Evolutionary conservation across 2,888 invertebrate species (phyloP).

Genomic region (Drymonia ruficornis): DNA sequence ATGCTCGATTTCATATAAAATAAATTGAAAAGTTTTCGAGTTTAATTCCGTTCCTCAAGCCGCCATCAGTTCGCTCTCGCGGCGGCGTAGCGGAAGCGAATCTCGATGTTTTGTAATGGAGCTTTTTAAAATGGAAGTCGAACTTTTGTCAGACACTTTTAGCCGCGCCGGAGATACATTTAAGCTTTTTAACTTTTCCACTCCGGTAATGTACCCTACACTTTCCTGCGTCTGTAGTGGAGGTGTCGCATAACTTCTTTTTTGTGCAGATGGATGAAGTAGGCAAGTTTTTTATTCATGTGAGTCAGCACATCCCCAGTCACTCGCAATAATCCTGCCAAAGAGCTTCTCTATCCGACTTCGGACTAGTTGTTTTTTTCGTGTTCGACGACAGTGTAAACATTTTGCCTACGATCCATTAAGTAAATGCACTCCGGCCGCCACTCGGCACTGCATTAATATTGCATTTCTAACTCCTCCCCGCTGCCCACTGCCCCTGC

Average conservation of each 20-base stretch:
- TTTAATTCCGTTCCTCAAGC: constrained; percentile 75
- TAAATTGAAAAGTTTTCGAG: constrained; percentile 79
- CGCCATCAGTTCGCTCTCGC: constrained; percentile 70
- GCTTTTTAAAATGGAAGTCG: constrained; percentile 85
- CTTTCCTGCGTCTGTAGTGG: constrained; percentile 71
- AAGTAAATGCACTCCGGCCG: constrained; percentile 79
- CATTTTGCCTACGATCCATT: constrained; percentile 81
- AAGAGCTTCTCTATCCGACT: constrained; percentile 69
- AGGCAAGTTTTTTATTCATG: constrained; percentile 69
- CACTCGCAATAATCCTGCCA: constrained; percentile 70
- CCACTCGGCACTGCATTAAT: constrained; percentile 85
- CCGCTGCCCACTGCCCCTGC: constrained; percentile 44
- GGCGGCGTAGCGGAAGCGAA: constrained; percentile 80
- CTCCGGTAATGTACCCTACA: constrained; percentile 83
- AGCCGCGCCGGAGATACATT: constrained; percentile 84
- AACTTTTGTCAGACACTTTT: constrained; percentile 85
- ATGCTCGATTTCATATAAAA: constrained; percentile 75
- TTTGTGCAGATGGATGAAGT: constrained; percentile 62
- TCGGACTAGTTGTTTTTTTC: constrained; percentile 61
- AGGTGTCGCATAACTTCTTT: constrained; percentile 76
- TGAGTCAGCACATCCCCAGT: constrained; percentile 59
- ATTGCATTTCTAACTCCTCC: constrained; percentile 84
- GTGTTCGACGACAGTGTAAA: constrained; percentile 71
- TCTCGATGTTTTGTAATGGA: constrained; percentile 85
- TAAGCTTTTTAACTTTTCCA: constrained; percentile 85